Conservation (phyloP, 2,888 invertebrate genomes). For the Seira ritae region DNA sequence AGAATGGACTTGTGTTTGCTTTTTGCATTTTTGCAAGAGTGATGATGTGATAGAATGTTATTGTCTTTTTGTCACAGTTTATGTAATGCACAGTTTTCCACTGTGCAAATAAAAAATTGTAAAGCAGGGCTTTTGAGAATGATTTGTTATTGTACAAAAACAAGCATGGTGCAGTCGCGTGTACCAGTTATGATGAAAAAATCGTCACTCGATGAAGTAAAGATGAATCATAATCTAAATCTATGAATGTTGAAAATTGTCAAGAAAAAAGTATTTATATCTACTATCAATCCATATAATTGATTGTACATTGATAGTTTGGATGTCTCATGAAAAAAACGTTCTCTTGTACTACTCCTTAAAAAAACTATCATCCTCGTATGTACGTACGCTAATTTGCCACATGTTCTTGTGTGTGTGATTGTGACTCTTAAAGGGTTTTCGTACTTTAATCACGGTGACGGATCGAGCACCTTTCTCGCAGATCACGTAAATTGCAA, state of each 20-base stretch:
- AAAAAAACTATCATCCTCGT: too few relatives aligned
- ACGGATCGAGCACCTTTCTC: not conserved
- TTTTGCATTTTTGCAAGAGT: slow-evolving; percentile 52
- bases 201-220: not conserved
- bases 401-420: not conserved
- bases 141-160: slow-evolving; percentile 17
- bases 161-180: slow-evolving; percentile 25
- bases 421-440: not conserved
- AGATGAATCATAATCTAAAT: not conserved
- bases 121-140: slow-evolving; percentile 58
- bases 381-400: not conserved
- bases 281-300: not conserved
- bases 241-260: slow-evolving; percentile 10
- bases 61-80: slow-evolving; percentile 59
- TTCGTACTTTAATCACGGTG: not conserved
- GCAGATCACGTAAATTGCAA: not conserved
- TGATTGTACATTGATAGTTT: not conserved
- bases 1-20: slow-evolving; percentile 42
- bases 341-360: not conserved
- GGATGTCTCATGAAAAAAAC: not conserved
- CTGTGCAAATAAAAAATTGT: slow-evolving; percentile 27
- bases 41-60: slow-evolving; percentile 64
- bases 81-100: slow-evolving; percentile 32
- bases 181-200: not conserved
- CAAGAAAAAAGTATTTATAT: slow-evolving; percentile 6